A percentile compares a stretch with the other conserved stretches of the same genome.
Evolutionary conservation across 2,797 vertebrate species (phyloP).

Genomic region (Danio jaintianensis): DNA sequence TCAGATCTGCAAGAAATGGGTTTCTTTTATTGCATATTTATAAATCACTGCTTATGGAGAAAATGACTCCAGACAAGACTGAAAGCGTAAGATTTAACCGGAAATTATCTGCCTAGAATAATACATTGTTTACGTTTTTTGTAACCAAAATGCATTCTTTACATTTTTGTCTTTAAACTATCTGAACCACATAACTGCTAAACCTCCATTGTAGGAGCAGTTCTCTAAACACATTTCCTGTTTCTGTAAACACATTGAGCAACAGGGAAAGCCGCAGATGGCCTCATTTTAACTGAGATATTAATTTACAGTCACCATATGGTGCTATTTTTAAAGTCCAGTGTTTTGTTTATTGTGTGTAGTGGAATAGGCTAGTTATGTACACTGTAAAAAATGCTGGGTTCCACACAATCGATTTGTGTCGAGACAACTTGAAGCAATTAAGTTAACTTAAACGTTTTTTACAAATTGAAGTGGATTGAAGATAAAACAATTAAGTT

Average conservation of each 20-base stretch:
- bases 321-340: too few species aligned
- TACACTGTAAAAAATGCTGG: too few species aligned
- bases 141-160: too few species aligned
- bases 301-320: too few species aligned
- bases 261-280: background rate
- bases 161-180: background rate
- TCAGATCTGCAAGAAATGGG: background rate
- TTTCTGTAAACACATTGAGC: background rate
- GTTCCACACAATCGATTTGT: too few species aligned
- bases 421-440: too few species aligned
- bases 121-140: too few species aligned
- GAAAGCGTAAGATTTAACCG: background rate
- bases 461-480: too few species aligned
- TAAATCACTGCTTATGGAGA: background rate
- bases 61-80: background rate
- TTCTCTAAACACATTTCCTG: slow-evolving; percentile 2
- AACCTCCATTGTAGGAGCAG: background rate
- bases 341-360: too few species aligned
- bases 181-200: background rate
- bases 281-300: background rate
- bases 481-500: too few species aligned
- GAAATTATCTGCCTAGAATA: background rate
- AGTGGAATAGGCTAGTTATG: too few species aligned
- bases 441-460: too few species aligned
- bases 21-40: background rate